These are phyloP conservation scores for Pao palembangensis DNA, from an alignment of 2,113 vertebrate species.

Conservation along the genomic window DNA sequence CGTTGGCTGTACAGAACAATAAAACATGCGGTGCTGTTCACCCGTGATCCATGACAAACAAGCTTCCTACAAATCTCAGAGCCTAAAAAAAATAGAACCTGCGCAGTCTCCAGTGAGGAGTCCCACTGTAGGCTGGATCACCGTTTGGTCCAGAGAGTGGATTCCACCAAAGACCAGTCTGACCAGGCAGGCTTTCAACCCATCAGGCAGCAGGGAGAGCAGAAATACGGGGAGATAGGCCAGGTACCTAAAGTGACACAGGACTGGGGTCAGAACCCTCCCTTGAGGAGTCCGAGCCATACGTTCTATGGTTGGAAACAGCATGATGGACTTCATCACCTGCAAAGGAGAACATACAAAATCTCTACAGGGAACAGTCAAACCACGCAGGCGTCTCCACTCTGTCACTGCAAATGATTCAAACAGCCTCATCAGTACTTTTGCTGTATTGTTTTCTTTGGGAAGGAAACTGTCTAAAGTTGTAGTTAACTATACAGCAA, in stretches of 20 bases:
- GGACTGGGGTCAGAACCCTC: conserved; percentile 82
- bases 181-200: conserved; percentile 75
- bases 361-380: background rate
- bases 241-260: conserved; percentile 85
- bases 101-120: conserved; percentile 82
- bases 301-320: conserved; percentile 94
- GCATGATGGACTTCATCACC: conserved; percentile 84
- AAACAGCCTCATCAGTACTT: no score
- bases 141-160: conserved; percentile 58
- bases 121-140: conserved; percentile 66
- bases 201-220: conserved; percentile 82
- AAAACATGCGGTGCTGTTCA: background rate
- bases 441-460: no score
- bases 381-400: no score
- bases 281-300: conserved; percentile 87
- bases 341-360: conserved; percentile 40
- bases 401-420: no score
- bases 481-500: no score
- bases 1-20: conserved; percentile 77
- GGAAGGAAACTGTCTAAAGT: no score
- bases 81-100: conserved; percentile 48
- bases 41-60: background rate
- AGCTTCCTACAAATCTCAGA: background rate
- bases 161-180: conserved; percentile 63
- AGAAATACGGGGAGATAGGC: conserved; percentile 83